phyloP scores from a whole-genome alignment of 2,113 vertebrate genomes.

The Lasiurus cinereus region DNA sequence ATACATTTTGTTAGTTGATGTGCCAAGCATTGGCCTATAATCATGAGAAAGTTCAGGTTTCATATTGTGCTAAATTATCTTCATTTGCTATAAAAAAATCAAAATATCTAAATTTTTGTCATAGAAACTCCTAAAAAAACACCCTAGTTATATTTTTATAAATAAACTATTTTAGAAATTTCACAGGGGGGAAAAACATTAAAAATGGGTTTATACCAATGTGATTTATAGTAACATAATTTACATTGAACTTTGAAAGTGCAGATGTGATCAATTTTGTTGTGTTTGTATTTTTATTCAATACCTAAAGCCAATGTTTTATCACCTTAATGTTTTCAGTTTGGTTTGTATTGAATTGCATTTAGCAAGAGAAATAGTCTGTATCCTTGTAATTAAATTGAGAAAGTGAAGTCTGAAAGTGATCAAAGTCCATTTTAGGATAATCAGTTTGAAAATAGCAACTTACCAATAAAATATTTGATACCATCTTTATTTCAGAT shows the following conservation, averaged over 20 bases:
- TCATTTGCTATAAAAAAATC: constrained; percentile 20
- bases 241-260: not conserved
- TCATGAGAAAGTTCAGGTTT: not conserved
- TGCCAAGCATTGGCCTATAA: not conserved
- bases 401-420: constrained; percentile 1
- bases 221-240: not conserved
- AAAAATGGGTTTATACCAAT: not conserved
- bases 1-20: not conserved
- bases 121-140: not conserved
- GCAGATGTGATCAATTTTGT: not conserved
- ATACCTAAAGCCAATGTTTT: not conserved
- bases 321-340: not conserved
- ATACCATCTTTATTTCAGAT: not conserved
- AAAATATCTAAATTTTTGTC: not conserved
- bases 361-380: constrained; percentile 50
- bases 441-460: not conserved
- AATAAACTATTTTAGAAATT: not conserved
- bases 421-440: not conserved
- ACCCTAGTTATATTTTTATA: constrained; percentile 27
- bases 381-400: constrained; percentile 34
- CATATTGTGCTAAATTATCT: not conserved
- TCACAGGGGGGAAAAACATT: not conserved
- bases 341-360: not conserved
- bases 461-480: not conserved
- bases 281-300: not conserved